Base-by-base conservation (phyloP, 2,888 invertebrate species). In the Spisula solida region DNA sequence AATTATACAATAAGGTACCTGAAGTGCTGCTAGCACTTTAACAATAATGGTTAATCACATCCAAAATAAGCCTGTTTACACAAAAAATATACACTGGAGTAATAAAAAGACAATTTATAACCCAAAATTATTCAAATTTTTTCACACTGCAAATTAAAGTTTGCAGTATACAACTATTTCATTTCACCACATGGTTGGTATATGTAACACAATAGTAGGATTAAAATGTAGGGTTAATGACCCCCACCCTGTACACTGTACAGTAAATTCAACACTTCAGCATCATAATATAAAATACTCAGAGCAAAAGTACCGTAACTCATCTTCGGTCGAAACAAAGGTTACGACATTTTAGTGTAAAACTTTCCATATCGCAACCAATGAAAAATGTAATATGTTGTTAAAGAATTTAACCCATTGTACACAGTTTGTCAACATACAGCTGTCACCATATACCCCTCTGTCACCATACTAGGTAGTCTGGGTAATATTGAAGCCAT, bases 311-410 rank as follows among this genome's bases (percentile, higher is more conserved):
- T 60, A 60, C n/a, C 60, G 10, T 60, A 60, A 60, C 51, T 51
- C 51, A 51, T 16, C 1, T 51, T 16, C 51, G 16, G 16, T 51
- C 51, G 12, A 51, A 12, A 51, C 41, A 51, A 16, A 12, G 1
- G 14, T 51, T 51, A 51, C 51, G 12, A 10, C 16, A 51, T 51
- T 51, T 51, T 51, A 16, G 51, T 16, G 12, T 16, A 1, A 51
- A 51, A 10, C 6, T 16, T 16, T 14, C 51, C 51, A 51, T 16
- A 51, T 51, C 14, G 1, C 51, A 41, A 51, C 51, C 25, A 66
- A n/a, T 66, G 60, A 66, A 66, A 25, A 66, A 66, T 66, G n/a
- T 66, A 66, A 66, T 66, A 66, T 66, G n/a, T 66, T 66, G 60
- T 66, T 66, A 66, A 66, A 66, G 60, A 66, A 66, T 66, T 66